Evolutionary conservation across 2,113 vertebrate species (phyloP), one percentile per base, ranked within the genome.

Genomic region (Ictidomys tridecemlineatus): DNA sequence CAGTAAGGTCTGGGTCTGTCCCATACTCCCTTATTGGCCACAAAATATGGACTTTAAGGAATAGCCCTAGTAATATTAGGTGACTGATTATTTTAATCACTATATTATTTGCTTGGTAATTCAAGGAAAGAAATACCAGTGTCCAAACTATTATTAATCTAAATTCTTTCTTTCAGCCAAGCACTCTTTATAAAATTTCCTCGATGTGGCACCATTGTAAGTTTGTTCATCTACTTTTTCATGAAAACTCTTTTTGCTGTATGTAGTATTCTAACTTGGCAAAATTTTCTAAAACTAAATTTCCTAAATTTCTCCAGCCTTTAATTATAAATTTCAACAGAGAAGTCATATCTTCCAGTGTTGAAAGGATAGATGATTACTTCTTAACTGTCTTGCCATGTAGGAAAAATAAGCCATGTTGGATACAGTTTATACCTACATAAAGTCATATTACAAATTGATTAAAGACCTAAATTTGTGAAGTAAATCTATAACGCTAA

Each of bases 211-310:
- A 97, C 88, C 73, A 0, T 82, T 98, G 88, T 98, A 98, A 97
- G 87, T 92, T 95, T 95, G 96, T 95, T 97, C 97, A 96, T 97
- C 69, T 98, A 78, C 92, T 95, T 98, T 98, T 92, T 98, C 96
- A 96, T 97, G 93, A 98, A 95, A 96, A 97, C 97, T 97, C 97
- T 94, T 95, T 95, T 94, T 97, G 97, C 95, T 98, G 77, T 97
- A 96, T 98, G 74, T 97, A 96, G 98, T 98, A 97, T 97, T 98
- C 88, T 96, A 96, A 97, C 91, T 96, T 97, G 96, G 94, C 92
- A 97, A 91, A 97, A 95, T 96, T 98, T 97, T 97, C 83, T 97
- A 95, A 85, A 85, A 45, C 45, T 45, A 45, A 45, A 45, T 98
- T 97, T 98, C 61, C 45, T 45, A 45, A 45, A 45, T 98, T 97